These are phyloP conservation scores for Philypnodon macrostomus DNA, from an alignment of 2,797 vertebrate species.

Conservation along the genomic window DNA sequence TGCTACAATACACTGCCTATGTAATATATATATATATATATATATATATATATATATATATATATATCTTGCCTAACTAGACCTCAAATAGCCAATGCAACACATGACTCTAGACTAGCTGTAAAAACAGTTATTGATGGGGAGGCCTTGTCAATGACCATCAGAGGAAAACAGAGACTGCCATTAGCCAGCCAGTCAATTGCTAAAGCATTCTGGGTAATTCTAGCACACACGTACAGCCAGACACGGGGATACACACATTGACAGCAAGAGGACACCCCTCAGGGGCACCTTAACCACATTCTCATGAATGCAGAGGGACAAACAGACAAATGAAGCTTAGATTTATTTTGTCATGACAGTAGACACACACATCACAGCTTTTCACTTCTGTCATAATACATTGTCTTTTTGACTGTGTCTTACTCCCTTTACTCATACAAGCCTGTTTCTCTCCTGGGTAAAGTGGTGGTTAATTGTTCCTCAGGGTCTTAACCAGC, in stretches of 20 bases:
- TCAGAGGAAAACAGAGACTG: conserved; percentile 81
- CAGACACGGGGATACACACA: conserved; percentile 75
- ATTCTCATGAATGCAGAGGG: conserved; percentile 34
- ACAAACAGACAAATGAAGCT: conserved; percentile 21
- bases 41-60: too few species aligned
- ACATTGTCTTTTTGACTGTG: conserved; percentile 4
- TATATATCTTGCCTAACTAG: too few species aligned
- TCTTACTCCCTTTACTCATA: conserved; percentile 4
- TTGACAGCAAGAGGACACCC: conserved; percentile 78
- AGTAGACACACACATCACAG: conserved; percentile 1
- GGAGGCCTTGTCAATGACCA: conserved; percentile 78
- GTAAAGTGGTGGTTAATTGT: conserved; percentile 65
- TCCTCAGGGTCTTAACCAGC: conserved; percentile 84
- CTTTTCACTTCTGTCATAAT: conserved; percentile 9
- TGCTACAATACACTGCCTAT: too few species aligned
- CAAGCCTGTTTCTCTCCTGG: conserved; percentile 29
- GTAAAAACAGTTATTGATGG: conserved; percentile 81
- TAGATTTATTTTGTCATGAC: conserved; percentile 17
- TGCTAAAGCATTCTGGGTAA: conserved; percentile 79
- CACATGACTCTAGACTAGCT: conserved; percentile 56
- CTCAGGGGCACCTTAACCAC: conserved; percentile 63
- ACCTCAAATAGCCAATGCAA: conserved; percentile 7
- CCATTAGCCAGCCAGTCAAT: conserved; percentile 84
- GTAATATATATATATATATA: too few species aligned
- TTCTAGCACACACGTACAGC: conserved; percentile 73